A percentile compares a stretch with the other conserved stretches of the same genome.
phyloP scores from a whole-genome alignment of 1,140 invertebrate species.

The Idris sp. region DNA sequence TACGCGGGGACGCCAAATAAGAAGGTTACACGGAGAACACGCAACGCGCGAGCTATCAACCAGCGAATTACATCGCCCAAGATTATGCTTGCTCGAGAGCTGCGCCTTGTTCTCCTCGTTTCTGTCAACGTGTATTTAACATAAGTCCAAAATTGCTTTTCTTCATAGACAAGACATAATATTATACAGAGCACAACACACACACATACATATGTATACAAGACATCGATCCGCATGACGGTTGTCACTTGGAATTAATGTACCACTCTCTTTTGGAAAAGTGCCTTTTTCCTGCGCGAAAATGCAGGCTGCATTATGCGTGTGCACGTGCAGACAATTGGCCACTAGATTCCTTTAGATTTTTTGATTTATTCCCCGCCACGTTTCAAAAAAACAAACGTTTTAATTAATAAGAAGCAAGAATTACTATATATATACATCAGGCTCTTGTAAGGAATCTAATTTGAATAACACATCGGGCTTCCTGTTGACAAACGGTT shows the following conservation, averaged over 20 bases:
- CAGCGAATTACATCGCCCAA: constrained; percentile 42
- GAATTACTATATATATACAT: too few relatives aligned
- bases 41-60: constrained; percentile 24
- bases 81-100: constrained; percentile 47
- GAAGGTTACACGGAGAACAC: constrained; percentile 47
- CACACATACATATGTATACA: too few relatives aligned
- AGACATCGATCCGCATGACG: constrained; percentile 11
- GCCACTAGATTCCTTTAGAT: constrained; percentile 39
- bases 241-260: constrained; percentile 57
- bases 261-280: constrained; percentile 25
- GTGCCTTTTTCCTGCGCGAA: constrained; percentile 26
- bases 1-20: constrained; percentile 58
- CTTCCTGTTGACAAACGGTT: constrained; percentile 62
- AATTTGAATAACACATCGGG: constrained; percentile 75
- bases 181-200: too few relatives aligned
- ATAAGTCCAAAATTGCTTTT: constrained; percentile 59
- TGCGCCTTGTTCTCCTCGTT: constrained; percentile 48
- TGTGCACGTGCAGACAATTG: constrained; percentile 48
- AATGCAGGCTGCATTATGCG: constrained; percentile 43
- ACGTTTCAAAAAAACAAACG: constrained; percentile 13
- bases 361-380: constrained; percentile 41
- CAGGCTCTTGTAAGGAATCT: constrained; percentile 71
- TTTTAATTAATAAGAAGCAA: constrained; percentile 22
- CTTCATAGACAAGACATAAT: too few relatives aligned
- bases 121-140: constrained; percentile 59